Evolutionary conservation across 2,888 invertebrate species (phyloP).

Genomic region (Rosalia funebris): DNA sequence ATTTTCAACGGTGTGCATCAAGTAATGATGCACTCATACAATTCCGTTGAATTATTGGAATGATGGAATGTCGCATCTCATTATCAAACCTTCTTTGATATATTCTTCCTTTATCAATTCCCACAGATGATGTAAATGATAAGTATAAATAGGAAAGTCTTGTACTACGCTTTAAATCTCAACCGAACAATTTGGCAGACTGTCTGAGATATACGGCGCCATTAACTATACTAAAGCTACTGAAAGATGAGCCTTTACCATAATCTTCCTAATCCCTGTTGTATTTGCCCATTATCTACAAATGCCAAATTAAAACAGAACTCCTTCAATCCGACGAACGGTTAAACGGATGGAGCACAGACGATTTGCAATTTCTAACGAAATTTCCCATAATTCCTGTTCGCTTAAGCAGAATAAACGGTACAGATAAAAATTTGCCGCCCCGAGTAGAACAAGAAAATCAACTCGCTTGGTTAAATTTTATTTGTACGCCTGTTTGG

Average conservation of each 20-base stretch:
- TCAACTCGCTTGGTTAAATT: constrained; percentile 52
- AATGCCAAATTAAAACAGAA: background rate
- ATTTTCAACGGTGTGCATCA: too few species aligned
- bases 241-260: constrained; percentile 56
- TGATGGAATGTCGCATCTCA: too few species aligned
- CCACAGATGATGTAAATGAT: background rate
- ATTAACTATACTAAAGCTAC: constrained; percentile 51
- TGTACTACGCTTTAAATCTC: background rate
- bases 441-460: constrained; percentile 49
- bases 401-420: constrained; percentile 59
- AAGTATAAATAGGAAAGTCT: background rate
- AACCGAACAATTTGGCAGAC: constrained; percentile 26
- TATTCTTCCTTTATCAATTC: too few species aligned
- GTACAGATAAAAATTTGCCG: constrained; percentile 54
- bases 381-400: constrained; percentile 53
- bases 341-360: constrained; percentile 14
- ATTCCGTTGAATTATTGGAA: too few species aligned
- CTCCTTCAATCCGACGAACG: constrained; percentile 18
- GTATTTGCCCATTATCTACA: constrained; percentile 41
- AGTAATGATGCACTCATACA: too few species aligned
- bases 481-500: constrained; percentile 48
- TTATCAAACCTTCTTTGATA: too few species aligned
- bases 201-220: constrained; percentile 50
- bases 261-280: constrained; percentile 55
- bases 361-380: constrained; percentile 36